These are phyloP conservation scores for Drosophila nigrodunni DNA, from an alignment of 1,140 invertebrate genomes.

Conservation along the genomic window DNA sequence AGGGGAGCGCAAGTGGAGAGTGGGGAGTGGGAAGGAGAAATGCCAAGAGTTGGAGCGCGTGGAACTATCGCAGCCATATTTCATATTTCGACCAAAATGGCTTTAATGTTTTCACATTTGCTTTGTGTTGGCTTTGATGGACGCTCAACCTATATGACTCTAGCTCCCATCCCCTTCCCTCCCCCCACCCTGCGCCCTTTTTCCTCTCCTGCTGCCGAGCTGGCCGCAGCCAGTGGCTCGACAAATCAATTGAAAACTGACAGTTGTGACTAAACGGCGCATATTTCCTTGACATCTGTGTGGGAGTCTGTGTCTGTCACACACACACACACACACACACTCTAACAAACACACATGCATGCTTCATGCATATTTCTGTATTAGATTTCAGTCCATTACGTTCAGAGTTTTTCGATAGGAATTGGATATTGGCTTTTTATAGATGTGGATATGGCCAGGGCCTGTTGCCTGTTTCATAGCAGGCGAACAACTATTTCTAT, in stretches of 20 bases:
- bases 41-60: not conserved
- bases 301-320: constrained; percentile 57
- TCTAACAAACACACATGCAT: constrained; percentile 37
- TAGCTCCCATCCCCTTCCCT: not conserved
- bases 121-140: constrained; percentile 81
- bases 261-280: constrained; percentile 82
- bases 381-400: constrained; percentile 82
- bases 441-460: constrained; percentile 42
- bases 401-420: constrained; percentile 62
- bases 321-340: constrained; percentile 16
- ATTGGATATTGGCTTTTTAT: constrained; percentile 81
- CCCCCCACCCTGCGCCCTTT: not conserved
- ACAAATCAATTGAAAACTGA: constrained; percentile 83
- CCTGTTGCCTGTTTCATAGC: constrained; percentile 64
- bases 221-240: constrained; percentile 54
- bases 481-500: constrained; percentile 8
- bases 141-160: constrained; percentile 45
- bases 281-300: constrained; percentile 82
- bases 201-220: not conserved
- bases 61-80: constrained; percentile 69
- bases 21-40: not conserved
- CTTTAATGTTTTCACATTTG: constrained; percentile 83
- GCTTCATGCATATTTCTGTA: constrained; percentile 79
- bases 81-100: constrained; percentile 64
- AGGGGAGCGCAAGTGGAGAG: constrained; percentile 4